phyloP scores from a whole-genome alignment of 2,113 vertebrate species.

The Bungarus multicinctus region DNA sequence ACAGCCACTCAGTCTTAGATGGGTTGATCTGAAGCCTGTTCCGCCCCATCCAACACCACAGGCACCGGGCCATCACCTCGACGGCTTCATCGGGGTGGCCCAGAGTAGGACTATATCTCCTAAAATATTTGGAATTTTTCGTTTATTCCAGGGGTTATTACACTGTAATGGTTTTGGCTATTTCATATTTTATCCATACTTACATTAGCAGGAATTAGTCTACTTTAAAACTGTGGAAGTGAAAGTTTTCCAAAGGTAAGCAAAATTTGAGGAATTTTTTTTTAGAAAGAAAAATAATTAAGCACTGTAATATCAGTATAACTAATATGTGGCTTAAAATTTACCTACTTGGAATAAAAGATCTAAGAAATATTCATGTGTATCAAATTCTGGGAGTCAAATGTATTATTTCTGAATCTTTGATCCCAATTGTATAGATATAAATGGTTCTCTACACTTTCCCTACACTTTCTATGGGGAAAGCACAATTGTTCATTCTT shows the following conservation, averaged over 20 bases:
- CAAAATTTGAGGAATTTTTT: neutral
- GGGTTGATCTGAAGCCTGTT: too few relatives aligned
- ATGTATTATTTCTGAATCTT: neutral
- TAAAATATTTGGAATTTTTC: slow-evolving; percentile 24
- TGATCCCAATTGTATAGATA: neutral
- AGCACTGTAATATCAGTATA: neutral
- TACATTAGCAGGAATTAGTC: neutral
- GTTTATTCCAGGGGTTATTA: slow-evolving; percentile 9
- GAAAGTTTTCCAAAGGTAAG: neutral
- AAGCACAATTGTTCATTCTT: neutral
- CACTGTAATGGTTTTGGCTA: neutral
- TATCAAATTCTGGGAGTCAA: neutral
- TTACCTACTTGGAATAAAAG: neutral
- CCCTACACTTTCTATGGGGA: neutral
- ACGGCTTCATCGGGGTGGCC: too few relatives aligned
- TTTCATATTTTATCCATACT: neutral
- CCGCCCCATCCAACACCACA: too few relatives aligned
- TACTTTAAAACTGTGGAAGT: neutral
- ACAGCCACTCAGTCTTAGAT: too few relatives aligned
- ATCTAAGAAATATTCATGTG: neutral
- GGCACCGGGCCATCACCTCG: too few relatives aligned
- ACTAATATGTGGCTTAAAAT: neutral
- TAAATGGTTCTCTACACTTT: neutral
- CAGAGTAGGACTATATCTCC: neutral
- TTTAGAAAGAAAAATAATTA: neutral